These are phyloP conservation scores for Drosophila lacertosa DNA, from an alignment of 1,140 invertebrate genomes.

Conservation along the genomic window DNA sequence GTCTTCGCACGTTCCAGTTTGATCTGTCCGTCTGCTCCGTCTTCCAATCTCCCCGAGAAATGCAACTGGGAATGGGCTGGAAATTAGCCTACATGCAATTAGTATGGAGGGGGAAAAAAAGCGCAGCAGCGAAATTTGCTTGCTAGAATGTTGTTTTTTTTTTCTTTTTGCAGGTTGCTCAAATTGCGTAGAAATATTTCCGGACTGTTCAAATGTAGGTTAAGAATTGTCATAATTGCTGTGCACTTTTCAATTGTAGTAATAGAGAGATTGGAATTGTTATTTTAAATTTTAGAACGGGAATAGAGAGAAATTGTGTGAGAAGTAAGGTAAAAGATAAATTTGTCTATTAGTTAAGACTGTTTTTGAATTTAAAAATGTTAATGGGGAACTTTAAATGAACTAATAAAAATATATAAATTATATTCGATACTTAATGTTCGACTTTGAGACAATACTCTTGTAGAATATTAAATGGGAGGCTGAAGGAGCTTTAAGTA, in stretches of 20 bases:
- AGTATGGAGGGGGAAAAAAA: conserved; percentile 51
- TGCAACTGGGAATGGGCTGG: conserved; percentile 52
- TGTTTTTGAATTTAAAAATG: neutral
- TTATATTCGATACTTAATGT: no score
- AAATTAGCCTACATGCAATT: conserved; percentile 79
- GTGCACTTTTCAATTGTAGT: conserved; percentile 51
- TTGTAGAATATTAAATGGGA: no score
- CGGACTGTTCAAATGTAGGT: conserved; percentile 57
- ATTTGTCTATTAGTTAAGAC: neutral
- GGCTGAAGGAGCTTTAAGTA: no score
- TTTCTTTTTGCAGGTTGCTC: conserved; percentile 48
- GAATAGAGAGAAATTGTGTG: conserved; percentile 8
- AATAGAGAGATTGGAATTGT: conserved; percentile 63
- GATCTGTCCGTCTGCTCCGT: conserved; percentile 2
- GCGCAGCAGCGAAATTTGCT: conserved; percentile 46
- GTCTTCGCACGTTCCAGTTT: conserved; percentile 38
- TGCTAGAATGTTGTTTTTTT: conserved; percentile 19
- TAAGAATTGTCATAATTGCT: conserved; percentile 77
- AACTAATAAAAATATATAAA: no score
- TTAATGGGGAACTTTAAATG: no score
- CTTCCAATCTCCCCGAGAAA: conserved; percentile 41
- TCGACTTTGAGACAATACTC: no score
- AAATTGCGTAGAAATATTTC: conserved; percentile 69
- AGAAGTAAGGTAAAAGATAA: conserved; percentile 16
- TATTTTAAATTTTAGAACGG: neutral